Percentiles rank a stretch among this genome's conserved stretches.
Evolutionary conservation across 2,888 invertebrate species (phyloP).

Genomic region (Eudemis profundana): DNA sequence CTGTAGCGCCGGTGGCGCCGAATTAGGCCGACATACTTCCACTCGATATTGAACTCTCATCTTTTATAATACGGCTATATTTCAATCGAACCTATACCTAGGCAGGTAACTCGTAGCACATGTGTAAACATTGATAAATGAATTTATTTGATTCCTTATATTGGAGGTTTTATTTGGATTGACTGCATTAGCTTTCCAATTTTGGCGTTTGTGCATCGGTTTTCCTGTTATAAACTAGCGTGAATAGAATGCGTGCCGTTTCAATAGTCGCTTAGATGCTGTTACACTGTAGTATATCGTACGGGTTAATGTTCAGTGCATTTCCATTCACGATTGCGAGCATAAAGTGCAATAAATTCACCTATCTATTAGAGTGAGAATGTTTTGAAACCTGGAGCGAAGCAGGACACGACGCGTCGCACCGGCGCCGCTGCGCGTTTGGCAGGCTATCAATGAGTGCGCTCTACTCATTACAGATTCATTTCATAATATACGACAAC

Average conservation of each 20-base stretch:
- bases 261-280: neutral
- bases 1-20: slow-evolving; percentile 58
- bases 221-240: neutral
- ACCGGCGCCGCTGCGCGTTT: slow-evolving; percentile 36
- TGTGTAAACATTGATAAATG: slow-evolving; percentile 44
- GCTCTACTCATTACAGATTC: slow-evolving; percentile 17
- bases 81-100: slow-evolving; percentile 29
- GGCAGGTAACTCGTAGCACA: slow-evolving; percentile 34
- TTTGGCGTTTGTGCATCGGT: neutral
- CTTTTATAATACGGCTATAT: slow-evolving; percentile 34
- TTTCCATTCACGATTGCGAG: slow-evolving; percentile 21
- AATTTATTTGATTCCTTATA: slow-evolving; percentile 26
- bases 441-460: slow-evolving; percentile 31
- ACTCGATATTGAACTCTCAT: slow-evolving; percentile 59
- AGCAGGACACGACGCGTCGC: slow-evolving; percentile 31
- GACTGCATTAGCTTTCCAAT: slow-evolving; percentile 7
- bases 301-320: slow-evolving; percentile 21
- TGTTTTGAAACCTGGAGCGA: slow-evolving; percentile 37
- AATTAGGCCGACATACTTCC: slow-evolving; percentile 52
- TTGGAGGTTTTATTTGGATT: slow-evolving; percentile 27
- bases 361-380: slow-evolving; percentile 31
- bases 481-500: slow-evolving; percentile 19
- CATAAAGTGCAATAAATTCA: slow-evolving; percentile 30
- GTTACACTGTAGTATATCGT: slow-evolving; percentile 3
- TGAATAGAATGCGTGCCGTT: neutral